Evolutionary conservation across 1,140 invertebrate species (phyloP).

Genomic region (Halesus radiatus): DNA sequence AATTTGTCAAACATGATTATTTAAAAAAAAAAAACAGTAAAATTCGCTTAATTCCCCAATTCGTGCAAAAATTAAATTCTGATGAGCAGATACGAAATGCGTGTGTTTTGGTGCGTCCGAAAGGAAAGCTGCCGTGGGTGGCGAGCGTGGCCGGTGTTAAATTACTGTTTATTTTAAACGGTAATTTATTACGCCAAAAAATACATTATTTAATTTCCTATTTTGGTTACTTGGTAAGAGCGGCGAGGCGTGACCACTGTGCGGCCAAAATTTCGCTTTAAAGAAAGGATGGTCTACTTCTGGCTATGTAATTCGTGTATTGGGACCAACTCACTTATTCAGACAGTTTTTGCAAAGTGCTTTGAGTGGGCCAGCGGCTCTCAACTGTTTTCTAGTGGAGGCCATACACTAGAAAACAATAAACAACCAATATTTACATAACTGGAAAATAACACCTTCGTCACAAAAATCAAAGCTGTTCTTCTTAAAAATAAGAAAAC

Average conservation of each 20-base stretch:
- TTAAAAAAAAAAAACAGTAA: no score
- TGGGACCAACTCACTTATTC: background rate
- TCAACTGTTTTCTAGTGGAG: no score
- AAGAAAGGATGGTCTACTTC: background rate
- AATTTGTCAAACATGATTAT: no score
- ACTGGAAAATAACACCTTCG: no score
- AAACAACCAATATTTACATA: no score
- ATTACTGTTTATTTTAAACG: background rate
- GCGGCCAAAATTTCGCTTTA: background rate
- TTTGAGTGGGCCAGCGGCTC: no score
- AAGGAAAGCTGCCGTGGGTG: background rate
- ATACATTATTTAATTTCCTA: background rate
- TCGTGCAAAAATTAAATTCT: background rate
- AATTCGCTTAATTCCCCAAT: conserved; percentile 3
- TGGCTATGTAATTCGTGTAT: background rate
- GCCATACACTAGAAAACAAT: no score
- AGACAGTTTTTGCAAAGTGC: no score
- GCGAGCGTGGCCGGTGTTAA: background rate
- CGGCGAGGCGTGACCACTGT: background rate
- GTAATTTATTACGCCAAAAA: background rate
- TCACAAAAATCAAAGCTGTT: no score
- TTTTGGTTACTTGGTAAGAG: no score
- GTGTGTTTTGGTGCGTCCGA: conserved; percentile 10
- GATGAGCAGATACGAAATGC: background rate
- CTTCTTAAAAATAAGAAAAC: no score